These are phyloP conservation scores for Rhincodon typus DNA, from an alignment of 2,797 vertebrate genomes.

Conservation along the genomic window DNA sequence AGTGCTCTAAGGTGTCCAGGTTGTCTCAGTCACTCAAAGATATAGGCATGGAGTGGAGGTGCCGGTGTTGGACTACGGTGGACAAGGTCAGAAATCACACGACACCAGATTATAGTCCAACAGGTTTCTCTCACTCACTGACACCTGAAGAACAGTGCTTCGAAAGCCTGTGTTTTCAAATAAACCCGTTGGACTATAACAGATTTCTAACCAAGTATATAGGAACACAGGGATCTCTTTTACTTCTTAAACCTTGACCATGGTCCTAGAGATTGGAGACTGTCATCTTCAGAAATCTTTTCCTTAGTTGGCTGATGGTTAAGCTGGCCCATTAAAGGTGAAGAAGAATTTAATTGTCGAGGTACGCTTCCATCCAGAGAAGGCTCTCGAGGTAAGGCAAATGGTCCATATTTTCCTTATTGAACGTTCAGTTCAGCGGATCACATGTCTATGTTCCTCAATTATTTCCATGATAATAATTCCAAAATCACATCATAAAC, in stretches of 20 bases:
- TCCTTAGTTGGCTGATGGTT: not conserved
- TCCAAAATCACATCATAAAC: not conserved
- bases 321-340: too few species aligned
- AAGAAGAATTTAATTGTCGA: too few species aligned
- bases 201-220: not conserved
- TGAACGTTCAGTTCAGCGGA: too few species aligned
- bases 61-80: too few species aligned
- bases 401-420: not conserved
- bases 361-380: not conserved
- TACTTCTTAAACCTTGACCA: not conserved
- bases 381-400: not conserved
- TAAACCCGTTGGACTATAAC: too few species aligned
- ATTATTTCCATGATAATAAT: not conserved
- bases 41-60: too few species aligned
- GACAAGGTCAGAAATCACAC: too few species aligned
- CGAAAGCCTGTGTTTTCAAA: too few species aligned
- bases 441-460: too few species aligned
- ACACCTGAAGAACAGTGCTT: too few species aligned
- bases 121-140: too few species aligned
- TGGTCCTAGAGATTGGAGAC: not conserved
- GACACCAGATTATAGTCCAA: too few species aligned
- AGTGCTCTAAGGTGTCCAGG: not conserved
- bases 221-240: not conserved
- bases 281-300: not conserved
- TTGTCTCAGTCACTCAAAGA: not conserved